A percentile compares a stretch with the other conserved stretches of the same genome.
phyloP scores from a whole-genome alignment of 2,888 invertebrate species.

The Agriotes lineatus region DNA sequence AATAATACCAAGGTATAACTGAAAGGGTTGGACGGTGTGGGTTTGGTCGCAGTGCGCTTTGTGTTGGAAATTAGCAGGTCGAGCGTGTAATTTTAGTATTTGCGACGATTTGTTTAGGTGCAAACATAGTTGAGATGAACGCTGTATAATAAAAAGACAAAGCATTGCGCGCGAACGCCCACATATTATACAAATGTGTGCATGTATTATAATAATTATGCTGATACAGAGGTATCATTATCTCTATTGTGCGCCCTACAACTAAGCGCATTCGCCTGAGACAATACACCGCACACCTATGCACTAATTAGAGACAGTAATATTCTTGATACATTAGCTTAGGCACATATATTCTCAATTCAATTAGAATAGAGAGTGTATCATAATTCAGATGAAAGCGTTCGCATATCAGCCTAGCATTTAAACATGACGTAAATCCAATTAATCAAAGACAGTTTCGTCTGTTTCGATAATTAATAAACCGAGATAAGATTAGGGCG shows the following conservation, averaged over 20 bases:
- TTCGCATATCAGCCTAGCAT: conserved; percentile 34
- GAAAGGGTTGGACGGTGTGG: conserved; percentile 18
- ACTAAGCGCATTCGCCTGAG: conserved; percentile 38
- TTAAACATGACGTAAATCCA: conserved; percentile 37
- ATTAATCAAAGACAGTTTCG: conserved; percentile 42
- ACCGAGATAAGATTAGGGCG: conserved; percentile 32
- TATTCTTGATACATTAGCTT: conserved; percentile 38
- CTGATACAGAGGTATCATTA: conserved; percentile 34
- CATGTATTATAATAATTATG: conserved; percentile 36
- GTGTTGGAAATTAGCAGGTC: conserved; percentile 22
- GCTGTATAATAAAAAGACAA: conserved; percentile 34
- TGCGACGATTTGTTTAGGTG: conserved; percentile 30
- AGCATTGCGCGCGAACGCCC: conserved; percentile 17
- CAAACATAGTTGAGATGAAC: conserved; percentile 22
- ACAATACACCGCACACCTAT: conserved; percentile 48
- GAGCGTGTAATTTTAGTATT: conserved; percentile 27
- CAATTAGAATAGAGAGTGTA: conserved; percentile 31
- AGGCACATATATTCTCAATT: conserved; percentile 35
- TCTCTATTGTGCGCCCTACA: conserved; percentile 32
- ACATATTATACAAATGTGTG: conserved; percentile 31
- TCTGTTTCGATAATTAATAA: conserved; percentile 39
- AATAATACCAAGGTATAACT: conserved; percentile 15
- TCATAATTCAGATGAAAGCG: conserved; percentile 40
- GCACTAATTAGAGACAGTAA: conserved; percentile 46
- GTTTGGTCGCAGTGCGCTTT: conserved; percentile 19